Base-by-base conservation (phyloP, 2,113 vertebrate species). In the Hypocryptadius cinnamomeus region DNA sequence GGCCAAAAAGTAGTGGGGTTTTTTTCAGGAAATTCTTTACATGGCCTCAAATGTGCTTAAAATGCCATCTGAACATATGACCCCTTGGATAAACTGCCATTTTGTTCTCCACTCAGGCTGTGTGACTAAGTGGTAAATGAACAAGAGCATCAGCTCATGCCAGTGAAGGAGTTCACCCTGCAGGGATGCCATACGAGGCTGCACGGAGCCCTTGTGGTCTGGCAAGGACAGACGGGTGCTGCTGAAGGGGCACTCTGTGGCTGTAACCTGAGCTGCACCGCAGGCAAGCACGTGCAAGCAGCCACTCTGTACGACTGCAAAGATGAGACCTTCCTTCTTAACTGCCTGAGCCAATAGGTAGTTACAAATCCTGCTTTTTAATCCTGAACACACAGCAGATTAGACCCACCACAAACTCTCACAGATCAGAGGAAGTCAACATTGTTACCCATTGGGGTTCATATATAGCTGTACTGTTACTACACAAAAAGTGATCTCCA, bases 301-400 rank as follows among this genome's bases (percentile, higher is more conserved):
- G 30, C 11, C 31, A 5, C 19, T 15, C 42, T 0, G 0, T 11
- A 16, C 0, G 11, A 21, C 47, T 28, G 60, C n/a, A 50, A 22
- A 47, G 40, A 39, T 11, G 11, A 74, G 68, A 48, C 9, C 16
- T 48, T 71, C 21, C 45, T 59, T n/a, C 74, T 65, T 22, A 60
- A 28, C 54, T 65, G 57, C 40, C 51, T 69, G 14, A 81, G 61
- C 6, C 44, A 84, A 27, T 0, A 70, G 11, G 7, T 10, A n/a
- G 22, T 12, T 33, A 71, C 4, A 51, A 17, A 56, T 60, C 25
- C 28, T 15, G 35, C 12, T 71, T 88, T 66, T 81, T 54, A 70
- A 56, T 54, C 40, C 61, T 44, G 60, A 60, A 15, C 6, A 30
- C 39, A 11, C 33, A 39, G 48, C 37, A 73, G 39, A 78, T 69